phyloP scores from a whole-genome alignment of 2,888 invertebrate species.

The Andrena trimmerana region DNA sequence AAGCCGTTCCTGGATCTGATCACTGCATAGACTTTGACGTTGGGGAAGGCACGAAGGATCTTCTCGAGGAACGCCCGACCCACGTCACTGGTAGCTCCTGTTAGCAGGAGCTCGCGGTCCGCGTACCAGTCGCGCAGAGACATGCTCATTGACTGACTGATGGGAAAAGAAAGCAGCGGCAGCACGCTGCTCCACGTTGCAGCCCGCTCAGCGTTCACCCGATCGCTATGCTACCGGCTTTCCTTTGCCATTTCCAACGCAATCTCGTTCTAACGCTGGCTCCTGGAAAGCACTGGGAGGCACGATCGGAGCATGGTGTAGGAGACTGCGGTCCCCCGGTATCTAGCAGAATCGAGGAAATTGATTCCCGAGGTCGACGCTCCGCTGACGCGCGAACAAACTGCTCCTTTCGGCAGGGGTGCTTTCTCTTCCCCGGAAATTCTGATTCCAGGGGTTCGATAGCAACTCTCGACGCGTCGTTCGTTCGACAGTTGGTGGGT shows the following conservation, averaged over 20 bases:
- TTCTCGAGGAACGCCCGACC: slow-evolving; percentile 79
- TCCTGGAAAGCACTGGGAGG: neutral
- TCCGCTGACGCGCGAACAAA: slow-evolving; percentile 16
- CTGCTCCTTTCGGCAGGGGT: neutral
- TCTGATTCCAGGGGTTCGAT: neutral
- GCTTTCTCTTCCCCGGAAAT: neutral
- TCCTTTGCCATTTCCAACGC: neutral
- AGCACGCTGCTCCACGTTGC: neutral
- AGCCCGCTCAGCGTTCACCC: slow-evolving; percentile 12
- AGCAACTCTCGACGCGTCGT: neutral
- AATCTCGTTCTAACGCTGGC: neutral
- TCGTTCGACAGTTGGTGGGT: neutral
- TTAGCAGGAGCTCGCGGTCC: slow-evolving; percentile 78
- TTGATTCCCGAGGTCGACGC: slow-evolving; percentile 16
- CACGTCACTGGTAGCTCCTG: slow-evolving; percentile 79
- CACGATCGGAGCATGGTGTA: neutral
- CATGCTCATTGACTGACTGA: slow-evolving; percentile 74
- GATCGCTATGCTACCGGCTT: neutral
- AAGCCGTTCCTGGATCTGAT: slow-evolving; percentile 69
- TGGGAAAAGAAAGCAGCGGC: slow-evolving; percentile 44
- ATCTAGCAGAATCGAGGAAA: slow-evolving; percentile 14
- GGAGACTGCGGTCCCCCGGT: neutral
- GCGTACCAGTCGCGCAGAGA: slow-evolving; percentile 79
- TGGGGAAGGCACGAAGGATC: slow-evolving; percentile 76
- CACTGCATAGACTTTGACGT: slow-evolving; percentile 71